Evolutionary conservation across 2,797 vertebrate species (phyloP).

Genomic region (Emydoidea blandingii): DNA sequence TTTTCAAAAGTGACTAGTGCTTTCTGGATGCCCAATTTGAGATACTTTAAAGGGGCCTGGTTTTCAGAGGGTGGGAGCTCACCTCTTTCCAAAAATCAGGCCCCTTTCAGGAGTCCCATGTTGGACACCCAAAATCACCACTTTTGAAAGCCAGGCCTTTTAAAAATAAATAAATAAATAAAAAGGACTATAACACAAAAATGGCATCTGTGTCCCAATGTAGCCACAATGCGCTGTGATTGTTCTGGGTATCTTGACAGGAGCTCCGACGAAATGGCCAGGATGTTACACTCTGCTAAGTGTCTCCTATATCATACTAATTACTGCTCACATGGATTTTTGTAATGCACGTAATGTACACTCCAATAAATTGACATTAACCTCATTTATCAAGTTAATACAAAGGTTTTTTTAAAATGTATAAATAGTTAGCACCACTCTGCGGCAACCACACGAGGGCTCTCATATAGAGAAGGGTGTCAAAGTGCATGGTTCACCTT

Average conservation of each 20-base stretch:
- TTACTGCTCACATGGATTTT: background rate
- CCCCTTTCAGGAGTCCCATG: background rate
- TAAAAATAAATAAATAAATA: no score
- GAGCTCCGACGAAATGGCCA: background rate
- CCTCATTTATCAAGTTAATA: background rate
- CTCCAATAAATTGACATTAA: background rate
- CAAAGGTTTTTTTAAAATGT: background rate
- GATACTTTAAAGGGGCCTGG: background rate
- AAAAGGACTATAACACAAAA: background rate
- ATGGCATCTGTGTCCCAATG: rapidly evolving
- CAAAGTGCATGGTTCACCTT: background rate
- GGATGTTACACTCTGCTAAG: rapidly evolving
- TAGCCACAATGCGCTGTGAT: rapidly evolving
- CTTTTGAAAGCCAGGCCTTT: background rate
- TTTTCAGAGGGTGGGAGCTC: background rate
- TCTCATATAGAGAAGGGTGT: background rate
- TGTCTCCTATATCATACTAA: rapidly evolving
- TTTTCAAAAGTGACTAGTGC: background rate
- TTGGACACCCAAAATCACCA: background rate
- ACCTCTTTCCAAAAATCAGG: background rate
- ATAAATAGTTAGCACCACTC: background rate
- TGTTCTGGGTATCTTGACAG: rapidly evolving
- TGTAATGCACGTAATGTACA: rapidly evolving
- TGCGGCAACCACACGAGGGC: background rate
- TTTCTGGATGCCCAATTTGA: background rate